These are phyloP conservation scores for Drusus annulatus DNA, from an alignment of 1,140 invertebrate species.

Conservation along the genomic window DNA sequence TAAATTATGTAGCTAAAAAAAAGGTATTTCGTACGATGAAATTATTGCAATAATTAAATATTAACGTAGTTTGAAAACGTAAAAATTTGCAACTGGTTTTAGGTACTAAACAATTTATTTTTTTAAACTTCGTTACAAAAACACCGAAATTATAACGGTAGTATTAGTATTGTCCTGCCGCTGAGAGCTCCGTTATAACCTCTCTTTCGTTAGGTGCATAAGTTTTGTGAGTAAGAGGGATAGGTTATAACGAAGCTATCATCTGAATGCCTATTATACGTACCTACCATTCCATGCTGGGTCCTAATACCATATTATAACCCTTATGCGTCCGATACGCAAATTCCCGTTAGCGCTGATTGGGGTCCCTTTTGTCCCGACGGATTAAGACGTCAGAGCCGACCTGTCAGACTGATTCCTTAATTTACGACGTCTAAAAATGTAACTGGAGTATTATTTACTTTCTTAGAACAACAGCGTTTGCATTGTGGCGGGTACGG, in stretches of 20 bases:
- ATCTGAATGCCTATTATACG: too few species aligned
- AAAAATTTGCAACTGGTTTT: too few species aligned
- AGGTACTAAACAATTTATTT: too few species aligned
- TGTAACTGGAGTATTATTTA: constrained; percentile 53
- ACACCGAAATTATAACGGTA: not conserved
- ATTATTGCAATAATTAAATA: too few species aligned
- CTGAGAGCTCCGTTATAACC: too few species aligned
- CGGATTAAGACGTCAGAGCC: constrained; percentile 51
- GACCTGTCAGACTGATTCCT: constrained; percentile 29
- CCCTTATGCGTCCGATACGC: constrained; percentile 29
- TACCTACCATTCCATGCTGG: not conserved
- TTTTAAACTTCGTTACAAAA: too few species aligned
- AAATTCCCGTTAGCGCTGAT: constrained; percentile 29
- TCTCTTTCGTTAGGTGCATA: too few species aligned
- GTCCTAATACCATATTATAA: not conserved
- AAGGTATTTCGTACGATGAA: too few species aligned
- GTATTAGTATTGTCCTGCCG: not conserved
- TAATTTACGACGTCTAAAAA: constrained; percentile 53
- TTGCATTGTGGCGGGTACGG: not conserved
- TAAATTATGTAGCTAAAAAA: too few species aligned
- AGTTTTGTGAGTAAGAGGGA: too few species aligned
- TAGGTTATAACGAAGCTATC: too few species aligned
- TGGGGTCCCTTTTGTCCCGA: constrained; percentile 25
- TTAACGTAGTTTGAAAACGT: too few species aligned
- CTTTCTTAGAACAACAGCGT: constrained; percentile 48